Conservation (phyloP, 2,797 vertebrate genomes). For the Lophius americanus region DNA sequence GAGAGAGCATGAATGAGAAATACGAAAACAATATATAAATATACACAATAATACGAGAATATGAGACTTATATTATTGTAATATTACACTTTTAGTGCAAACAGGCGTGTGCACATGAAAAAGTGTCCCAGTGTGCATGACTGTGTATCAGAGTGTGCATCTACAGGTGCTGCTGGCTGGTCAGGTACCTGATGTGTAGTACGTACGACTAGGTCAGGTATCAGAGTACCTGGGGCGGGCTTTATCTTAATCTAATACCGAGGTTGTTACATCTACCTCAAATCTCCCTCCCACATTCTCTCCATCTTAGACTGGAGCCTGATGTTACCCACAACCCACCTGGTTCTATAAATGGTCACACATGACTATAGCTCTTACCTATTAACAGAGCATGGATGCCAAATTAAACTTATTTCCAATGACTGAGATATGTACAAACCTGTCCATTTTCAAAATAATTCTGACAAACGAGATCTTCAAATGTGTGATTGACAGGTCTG, state of each 20-base stretch:
- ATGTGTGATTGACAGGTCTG: background rate
- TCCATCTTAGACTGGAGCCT: background rate
- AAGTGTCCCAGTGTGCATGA: background rate
- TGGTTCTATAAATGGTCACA: background rate
- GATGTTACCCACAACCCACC: conserved; percentile 26
- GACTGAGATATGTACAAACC: background rate
- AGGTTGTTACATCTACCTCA: conserved; percentile 33
- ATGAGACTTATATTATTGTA: too few relatives aligned
- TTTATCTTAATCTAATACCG: conserved; percentile 35
- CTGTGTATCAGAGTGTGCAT: background rate
- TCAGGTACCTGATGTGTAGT: conserved; percentile 34
- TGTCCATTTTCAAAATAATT: background rate
- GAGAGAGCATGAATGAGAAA: too few relatives aligned
- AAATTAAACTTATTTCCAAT: background rate
- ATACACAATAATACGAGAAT: too few relatives aligned
- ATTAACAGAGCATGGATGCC: background rate
- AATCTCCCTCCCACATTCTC: conserved; percentile 20
- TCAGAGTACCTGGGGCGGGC: conserved; percentile 35
- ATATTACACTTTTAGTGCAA: too few relatives aligned
- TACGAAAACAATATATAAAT: too few relatives aligned
- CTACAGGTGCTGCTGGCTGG: background rate
- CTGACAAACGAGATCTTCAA: background rate
- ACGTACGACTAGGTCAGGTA: conserved; percentile 10
- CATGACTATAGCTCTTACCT: background rate
- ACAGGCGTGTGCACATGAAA: too few relatives aligned